Base-by-base conservation (phyloP, 2,888 invertebrate species). In the Nysson spinosus region DNA sequence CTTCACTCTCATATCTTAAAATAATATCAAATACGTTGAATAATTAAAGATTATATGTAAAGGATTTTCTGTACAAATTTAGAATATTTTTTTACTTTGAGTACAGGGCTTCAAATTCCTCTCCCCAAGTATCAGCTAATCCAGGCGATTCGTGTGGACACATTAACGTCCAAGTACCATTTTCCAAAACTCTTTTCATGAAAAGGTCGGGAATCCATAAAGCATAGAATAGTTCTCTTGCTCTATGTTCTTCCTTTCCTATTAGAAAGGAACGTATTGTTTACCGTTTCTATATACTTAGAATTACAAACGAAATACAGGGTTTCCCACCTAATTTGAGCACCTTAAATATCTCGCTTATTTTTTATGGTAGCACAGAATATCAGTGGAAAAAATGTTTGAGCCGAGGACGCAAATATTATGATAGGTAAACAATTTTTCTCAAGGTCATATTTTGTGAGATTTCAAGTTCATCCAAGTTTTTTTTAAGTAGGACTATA, bases 181-280 rank as follows among this genome's bases (percentile, higher is more conserved):
- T 91, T 1, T 90, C 89, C 85, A 97, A 94, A 0, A 97, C 96
- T 44, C 99, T 91, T 85, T 94, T 92, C 99, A 99, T 99, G 86
- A 99, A 99, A 56, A 99, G 90, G 89, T 99, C 99, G 0, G 99
- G 97, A 74, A 99, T 96, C 99, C 99, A 99, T 20, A 99, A 87
- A 0, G 96, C 99, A 87, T 96, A 98, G 87, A 99, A 99, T 28
- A 99, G 89, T 88, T 99, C 99, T 50, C 99, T 90, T 0, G 99
- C 98, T 37, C 99, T 90, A 28, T 93, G 90, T 87, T 99, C 98
- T 85, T 99, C 99, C 83, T 96, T 96, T 0, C 99, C 87, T 83
- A 42, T 65, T 16, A 39, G 32, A 5, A 4, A 20, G n/a, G 9
- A n/a, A 14, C 26, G 19, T 28, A 11, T 26, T 5, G 6, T n/a